phyloP scores from a whole-genome alignment of 2,113 vertebrate genomes.

The Brachionichthys hirsutus region DNA sequence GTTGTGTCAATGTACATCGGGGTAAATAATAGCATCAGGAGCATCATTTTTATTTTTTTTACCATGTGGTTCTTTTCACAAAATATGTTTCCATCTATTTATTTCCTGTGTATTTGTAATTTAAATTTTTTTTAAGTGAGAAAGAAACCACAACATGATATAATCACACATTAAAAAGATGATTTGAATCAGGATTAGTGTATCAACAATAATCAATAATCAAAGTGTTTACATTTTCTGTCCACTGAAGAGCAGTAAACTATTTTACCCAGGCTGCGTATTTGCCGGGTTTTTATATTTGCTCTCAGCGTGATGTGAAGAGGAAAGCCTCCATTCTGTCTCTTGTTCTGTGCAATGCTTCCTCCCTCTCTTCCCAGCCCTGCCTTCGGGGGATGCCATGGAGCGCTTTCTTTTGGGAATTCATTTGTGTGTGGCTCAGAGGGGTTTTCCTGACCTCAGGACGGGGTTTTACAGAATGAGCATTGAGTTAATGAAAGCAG shows the following conservation, averaged over 20 bases:
- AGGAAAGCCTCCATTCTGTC: conserved; percentile 23
- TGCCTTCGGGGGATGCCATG: conserved; percentile 40
- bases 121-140: too few relatives aligned
- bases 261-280: background rate
- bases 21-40: background rate
- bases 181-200: too few relatives aligned
- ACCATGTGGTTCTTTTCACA: too few relatives aligned
- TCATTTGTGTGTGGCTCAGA: conserved; percentile 63
- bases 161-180: too few relatives aligned
- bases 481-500: conserved; percentile 24
- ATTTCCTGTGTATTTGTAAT: too few relatives aligned
- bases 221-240: too few relatives aligned
- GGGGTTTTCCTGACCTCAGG: conserved; percentile 65
- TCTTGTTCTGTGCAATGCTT: background rate
- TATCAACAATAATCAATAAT: too few relatives aligned
- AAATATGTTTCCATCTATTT: too few relatives aligned
- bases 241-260: too few relatives aligned
- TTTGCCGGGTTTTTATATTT: conserved; percentile 4
- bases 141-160: too few relatives aligned
- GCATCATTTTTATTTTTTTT: too few relatives aligned
- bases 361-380: conserved; percentile 25
- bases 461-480: conserved; percentile 52
- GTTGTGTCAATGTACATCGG: conserved; percentile 6
- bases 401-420: conserved; percentile 67
- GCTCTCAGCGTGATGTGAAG: conserved; percentile 4